Conservation (phyloP, 2,797 vertebrate genomes). For the Apogon talboti region DNA sequence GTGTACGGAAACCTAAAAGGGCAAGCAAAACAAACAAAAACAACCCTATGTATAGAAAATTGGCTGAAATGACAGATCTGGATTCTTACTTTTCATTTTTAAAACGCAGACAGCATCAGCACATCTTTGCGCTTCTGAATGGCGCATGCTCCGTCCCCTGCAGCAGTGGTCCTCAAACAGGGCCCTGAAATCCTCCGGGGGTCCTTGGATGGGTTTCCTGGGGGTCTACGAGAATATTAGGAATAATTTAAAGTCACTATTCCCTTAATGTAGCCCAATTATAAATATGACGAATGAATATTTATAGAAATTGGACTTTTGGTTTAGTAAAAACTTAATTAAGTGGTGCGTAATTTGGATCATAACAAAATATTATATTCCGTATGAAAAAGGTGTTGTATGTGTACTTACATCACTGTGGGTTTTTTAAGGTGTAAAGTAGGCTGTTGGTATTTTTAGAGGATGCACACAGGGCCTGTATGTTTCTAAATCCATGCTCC, state of each 20-base stretch:
- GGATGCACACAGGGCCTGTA: background rate
- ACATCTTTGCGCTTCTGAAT: background rate
- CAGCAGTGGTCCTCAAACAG: background rate
- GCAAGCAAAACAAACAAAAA: too few species aligned
- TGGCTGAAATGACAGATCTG: background rate
- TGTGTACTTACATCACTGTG: too few species aligned
- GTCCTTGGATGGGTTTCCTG: conserved; percentile 21
- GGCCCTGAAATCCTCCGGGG: conserved; percentile 39
- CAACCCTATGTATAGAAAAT: too few species aligned
- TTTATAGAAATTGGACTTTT: conserved; percentile 36
- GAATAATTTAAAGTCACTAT: conserved; percentile 41
- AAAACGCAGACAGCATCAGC: background rate
- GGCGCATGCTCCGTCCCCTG: conserved; percentile 5
- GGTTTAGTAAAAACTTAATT: too few species aligned
- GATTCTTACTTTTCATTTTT: background rate
- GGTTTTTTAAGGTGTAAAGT: too few species aligned
- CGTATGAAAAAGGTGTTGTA: too few species aligned
- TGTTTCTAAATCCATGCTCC: conserved; percentile 38
- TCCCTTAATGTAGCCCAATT: background rate
- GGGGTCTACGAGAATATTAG: conserved; percentile 27
- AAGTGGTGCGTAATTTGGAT: too few species aligned
- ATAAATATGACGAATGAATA: conserved; percentile 48
- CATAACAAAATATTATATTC: too few species aligned
- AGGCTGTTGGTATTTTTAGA: too few species aligned
- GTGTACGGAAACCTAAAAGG: too few species aligned